These are phyloP conservation scores for Peromyscus eremicus DNA, from an alignment of 2,797 vertebrate genomes.

Conservation along the genomic window DNA sequence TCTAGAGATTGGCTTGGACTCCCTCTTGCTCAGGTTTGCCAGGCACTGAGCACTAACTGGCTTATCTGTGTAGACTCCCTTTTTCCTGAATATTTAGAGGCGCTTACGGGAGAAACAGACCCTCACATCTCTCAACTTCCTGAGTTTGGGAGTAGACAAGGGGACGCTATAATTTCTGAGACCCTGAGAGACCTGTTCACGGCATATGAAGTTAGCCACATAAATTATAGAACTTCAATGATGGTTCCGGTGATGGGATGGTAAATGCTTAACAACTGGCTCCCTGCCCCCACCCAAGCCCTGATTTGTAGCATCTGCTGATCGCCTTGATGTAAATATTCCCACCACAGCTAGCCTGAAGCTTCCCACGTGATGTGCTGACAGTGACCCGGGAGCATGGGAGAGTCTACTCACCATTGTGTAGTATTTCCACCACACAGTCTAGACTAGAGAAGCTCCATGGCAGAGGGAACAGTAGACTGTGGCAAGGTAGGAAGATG, in stretches of 20 bases:
- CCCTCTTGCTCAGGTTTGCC: background rate
- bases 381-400: background rate
- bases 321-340: slow-evolving; percentile 67
- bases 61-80: background rate
- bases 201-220: slow-evolving; percentile 38
- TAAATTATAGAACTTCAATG: slow-evolving; percentile 33
- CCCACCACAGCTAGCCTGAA: background rate
- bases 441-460: background rate
- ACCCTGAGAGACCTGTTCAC: slow-evolving; percentile 43
- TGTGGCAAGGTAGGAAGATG: background rate
- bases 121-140: background rate
- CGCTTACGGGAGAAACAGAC: slow-evolving; percentile 21
- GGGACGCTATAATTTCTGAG: background rate
- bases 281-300: background rate
- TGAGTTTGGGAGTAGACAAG: background rate
- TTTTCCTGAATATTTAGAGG: slow-evolving; percentile 31
- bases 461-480: background rate
- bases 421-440: background rate
- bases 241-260: slow-evolving; percentile 21
- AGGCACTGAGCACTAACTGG: background rate
- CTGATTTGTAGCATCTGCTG: slow-evolving; percentile 65
- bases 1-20: background rate
- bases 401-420: background rate
- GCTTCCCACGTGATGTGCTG: background rate
- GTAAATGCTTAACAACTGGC: slow-evolving; percentile 52